phyloP scores from a whole-genome alignment of 2,888 invertebrate species.

The Drosophila formosana region DNA sequence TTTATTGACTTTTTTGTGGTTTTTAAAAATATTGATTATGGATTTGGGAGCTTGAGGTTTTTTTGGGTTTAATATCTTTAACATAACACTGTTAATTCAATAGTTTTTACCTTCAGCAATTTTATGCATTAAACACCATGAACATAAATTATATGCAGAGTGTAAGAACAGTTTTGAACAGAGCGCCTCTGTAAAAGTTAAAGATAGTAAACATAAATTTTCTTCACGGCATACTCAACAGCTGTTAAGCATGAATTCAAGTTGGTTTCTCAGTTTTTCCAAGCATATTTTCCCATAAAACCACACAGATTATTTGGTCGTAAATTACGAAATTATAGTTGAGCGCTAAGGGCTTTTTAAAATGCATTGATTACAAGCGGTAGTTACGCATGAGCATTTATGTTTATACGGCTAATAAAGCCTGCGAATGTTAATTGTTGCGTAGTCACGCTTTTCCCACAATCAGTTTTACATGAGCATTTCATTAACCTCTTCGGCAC shows the following conservation, averaged over 20 bases:
- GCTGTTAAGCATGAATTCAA: neutral
- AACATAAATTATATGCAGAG: too few relatives aligned
- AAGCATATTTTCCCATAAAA: constrained; percentile 3
- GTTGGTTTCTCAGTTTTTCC: neutral
- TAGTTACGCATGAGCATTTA: constrained; percentile 27
- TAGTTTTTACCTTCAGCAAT: too few relatives aligned
- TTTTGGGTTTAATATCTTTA: too few relatives aligned
- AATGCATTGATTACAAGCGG: constrained; percentile 23
- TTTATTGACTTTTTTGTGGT: too few relatives aligned
- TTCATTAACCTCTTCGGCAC: constrained; percentile 14
- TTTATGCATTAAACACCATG: too few relatives aligned
- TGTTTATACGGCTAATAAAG: constrained; percentile 42
- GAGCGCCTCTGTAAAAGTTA: neutral
- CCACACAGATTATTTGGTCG: neutral
- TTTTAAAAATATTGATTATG: too few relatives aligned
- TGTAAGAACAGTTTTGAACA: neutral
- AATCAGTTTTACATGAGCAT: constrained; percentile 19
- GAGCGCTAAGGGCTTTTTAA: neutral
- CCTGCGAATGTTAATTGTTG: constrained; percentile 33
- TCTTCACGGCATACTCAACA: neutral
- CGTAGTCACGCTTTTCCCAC: constrained; percentile 60
- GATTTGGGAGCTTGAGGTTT: too few relatives aligned
- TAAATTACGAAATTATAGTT: constrained; percentile 13
- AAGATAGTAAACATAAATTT: neutral
- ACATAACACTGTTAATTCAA: neutral